A percentile compares a stretch with the other conserved stretches of the same genome.
phyloP scores from a whole-genome alignment of 2,113 vertebrate species.

The Xiphias gladius region DNA sequence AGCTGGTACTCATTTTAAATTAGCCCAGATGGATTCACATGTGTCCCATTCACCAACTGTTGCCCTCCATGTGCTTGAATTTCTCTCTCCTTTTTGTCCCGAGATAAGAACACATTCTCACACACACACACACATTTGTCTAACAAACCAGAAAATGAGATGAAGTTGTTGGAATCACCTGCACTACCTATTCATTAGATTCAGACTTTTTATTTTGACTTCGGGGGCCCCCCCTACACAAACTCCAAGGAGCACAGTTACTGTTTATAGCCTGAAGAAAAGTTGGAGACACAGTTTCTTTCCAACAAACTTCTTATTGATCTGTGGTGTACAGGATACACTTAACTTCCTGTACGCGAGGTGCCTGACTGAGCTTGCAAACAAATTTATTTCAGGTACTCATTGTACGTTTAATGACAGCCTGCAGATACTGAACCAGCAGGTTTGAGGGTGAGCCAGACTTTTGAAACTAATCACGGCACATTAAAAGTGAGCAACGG shows the following conservation, averaged over 20 bases:
- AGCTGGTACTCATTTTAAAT: conserved; percentile 65
- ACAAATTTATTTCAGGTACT: conserved; percentile 29
- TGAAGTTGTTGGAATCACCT: conserved; percentile 41
- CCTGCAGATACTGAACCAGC: not conserved
- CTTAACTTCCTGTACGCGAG: conserved; percentile 23
- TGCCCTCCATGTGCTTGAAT: conserved; percentile 36
- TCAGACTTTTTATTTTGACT: conserved; percentile 34
- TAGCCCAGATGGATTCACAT: conserved; percentile 60
- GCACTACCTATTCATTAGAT: conserved; percentile 51
- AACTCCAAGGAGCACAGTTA: conserved; percentile 29
- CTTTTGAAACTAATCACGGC: conserved; percentile 1
- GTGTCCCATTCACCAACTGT: conserved; percentile 69
- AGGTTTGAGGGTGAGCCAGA: not conserved
- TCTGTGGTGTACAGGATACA: conserved; percentile 18
- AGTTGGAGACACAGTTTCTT: conserved; percentile 43
- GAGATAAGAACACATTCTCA: not conserved
- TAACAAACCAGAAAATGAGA: conserved; percentile 40
- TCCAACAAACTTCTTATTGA: conserved; percentile 57
- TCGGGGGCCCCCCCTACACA: conserved; percentile 62
- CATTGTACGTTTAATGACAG: conserved; percentile 5
- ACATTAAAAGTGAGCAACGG: not conserved
- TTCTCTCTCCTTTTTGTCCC: conserved; percentile 27
- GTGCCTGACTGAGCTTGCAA: conserved; percentile 29
- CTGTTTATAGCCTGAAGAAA: conserved; percentile 56
- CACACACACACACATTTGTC: conserved; percentile 1